Evolutionary conservation across 1,140 invertebrate species (phyloP), one percentile per base, ranked within the genome.

Genomic region (Diorhabda carinulata): DNA sequence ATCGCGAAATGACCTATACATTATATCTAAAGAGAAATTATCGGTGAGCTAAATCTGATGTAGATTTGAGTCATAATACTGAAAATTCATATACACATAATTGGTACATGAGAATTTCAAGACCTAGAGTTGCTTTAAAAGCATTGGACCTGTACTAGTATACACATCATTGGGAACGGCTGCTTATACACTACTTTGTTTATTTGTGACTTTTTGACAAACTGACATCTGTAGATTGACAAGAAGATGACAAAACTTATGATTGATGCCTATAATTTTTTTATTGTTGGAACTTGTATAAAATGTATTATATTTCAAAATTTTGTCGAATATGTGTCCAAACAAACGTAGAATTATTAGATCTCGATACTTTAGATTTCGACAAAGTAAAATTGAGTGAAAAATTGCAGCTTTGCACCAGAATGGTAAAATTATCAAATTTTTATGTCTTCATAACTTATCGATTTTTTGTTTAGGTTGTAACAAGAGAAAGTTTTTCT

Each of bases 391-490:
- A 74, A 67, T 73, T 79, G 57, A 78, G 77, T 73, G 76, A 79
- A 45, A 80, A 80, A 74, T 67, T 80, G 60, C 68, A 78, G 69
- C 56, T 71, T 62, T 78, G 78, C 60, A 74, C 78, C 8, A 77
- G 76, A 75, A 77, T 79, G 78, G 79, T 80, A 78, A 79, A 69
- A 73, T 69, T 67, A 65, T 64, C 58, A 47, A 70, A 61, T 59
- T 66, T 73, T 75, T 73, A 72, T 73, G 61, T 65, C 52, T 64
- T 71, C 65, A 67, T 68, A 47, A 76, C 73, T 72, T 80, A 79
- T 79, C 78, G 77, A 78, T 79, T 79, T 78, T 73, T 71, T 72
- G 69, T 73, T 70, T 69, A 81, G 79, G 76, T 74, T 61, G 73
- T 78, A 41, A 73, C 66, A 40, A 71, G 70, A 64, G 78, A 80